Evolutionary conservation across 2,888 invertebrate genomes (phyloP).

Genomic region (Choreutis nemorana): DNA sequence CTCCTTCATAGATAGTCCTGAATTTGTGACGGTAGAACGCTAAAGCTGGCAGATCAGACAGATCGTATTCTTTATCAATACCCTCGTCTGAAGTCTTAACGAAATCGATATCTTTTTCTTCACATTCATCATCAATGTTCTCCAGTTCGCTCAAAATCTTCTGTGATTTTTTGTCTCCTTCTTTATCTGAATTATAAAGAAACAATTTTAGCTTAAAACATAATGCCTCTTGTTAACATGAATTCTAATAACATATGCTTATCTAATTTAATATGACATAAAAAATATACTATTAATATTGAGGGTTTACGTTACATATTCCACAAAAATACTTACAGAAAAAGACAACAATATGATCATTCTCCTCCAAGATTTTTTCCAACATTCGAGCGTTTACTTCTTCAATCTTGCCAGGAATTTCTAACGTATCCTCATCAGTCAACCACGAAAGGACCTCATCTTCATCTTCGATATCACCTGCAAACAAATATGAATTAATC

Average conservation of each 20-base stretch:
- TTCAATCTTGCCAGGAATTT: constrained; percentile 92
- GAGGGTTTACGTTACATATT: constrained; percentile 1
- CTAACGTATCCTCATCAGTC: constrained; percentile 88
- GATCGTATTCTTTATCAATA: constrained; percentile 87
- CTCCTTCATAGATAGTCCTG: constrained; percentile 87
- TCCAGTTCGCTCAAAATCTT: constrained; percentile 89
- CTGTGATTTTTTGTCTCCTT: constrained; percentile 88
- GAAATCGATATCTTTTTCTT: constrained; percentile 90
- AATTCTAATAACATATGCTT: background rate
- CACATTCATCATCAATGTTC: constrained; percentile 93
- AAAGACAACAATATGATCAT: constrained; percentile 89
- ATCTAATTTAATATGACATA: constrained; percentile 2
- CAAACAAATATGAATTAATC: constrained; percentile 7
- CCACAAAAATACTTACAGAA: constrained; percentile 76
- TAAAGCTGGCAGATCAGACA: constrained; percentile 80
- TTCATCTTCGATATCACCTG: constrained; percentile 88
- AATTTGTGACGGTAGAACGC: constrained; percentile 90
- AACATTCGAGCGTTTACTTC: constrained; percentile 91
- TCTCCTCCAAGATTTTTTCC: constrained; percentile 87
- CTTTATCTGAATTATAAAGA: constrained; percentile 71
- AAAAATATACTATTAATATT: constrained; percentile 1
- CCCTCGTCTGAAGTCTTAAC: constrained; percentile 91
- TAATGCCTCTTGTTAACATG: background rate
- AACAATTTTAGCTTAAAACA: background rate
- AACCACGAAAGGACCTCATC: constrained; percentile 92